Conservation (phyloP, 2,797 vertebrate species). For the Todus mexicanus region DNA sequence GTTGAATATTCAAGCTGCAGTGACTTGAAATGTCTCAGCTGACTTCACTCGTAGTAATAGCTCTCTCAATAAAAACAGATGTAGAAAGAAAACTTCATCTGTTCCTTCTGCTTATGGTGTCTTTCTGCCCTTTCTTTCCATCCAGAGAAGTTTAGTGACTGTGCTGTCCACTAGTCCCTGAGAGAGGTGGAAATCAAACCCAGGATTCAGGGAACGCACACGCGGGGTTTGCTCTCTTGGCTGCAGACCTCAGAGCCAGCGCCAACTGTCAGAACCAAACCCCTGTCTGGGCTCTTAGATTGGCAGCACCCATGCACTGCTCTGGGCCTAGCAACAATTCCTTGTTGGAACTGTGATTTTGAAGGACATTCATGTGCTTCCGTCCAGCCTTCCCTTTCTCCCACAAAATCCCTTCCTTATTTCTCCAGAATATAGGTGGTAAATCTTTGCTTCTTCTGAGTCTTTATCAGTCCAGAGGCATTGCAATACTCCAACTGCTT, state of each 20-base stretch:
- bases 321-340: background rate
- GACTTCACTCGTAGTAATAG: constrained; percentile 61
- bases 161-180: background rate
- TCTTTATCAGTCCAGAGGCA: background rate
- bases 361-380: background rate
- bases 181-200: background rate
- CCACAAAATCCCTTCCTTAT: background rate
- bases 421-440: background rate
- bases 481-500: background rate
- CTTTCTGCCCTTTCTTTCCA: background rate
- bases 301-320: background rate
- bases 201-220: background rate
- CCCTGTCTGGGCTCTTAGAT: fast-evolving
- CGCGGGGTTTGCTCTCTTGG: background rate
- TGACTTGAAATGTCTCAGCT: constrained; percentile 59
- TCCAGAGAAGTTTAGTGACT: background rate
- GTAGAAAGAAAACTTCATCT: constrained; percentile 56
- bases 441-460: background rate
- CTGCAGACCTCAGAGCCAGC: background rate
- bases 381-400: background rate
- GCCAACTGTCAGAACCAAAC: background rate
- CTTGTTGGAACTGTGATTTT: background rate
- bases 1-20: constrained; percentile 58
- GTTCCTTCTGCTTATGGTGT: constrained; percentile 25
- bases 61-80: constrained; percentile 68